Evolutionary conservation across 2,113 vertebrate genomes (phyloP).

Genomic region (Melanerpes formicivorus): DNA sequence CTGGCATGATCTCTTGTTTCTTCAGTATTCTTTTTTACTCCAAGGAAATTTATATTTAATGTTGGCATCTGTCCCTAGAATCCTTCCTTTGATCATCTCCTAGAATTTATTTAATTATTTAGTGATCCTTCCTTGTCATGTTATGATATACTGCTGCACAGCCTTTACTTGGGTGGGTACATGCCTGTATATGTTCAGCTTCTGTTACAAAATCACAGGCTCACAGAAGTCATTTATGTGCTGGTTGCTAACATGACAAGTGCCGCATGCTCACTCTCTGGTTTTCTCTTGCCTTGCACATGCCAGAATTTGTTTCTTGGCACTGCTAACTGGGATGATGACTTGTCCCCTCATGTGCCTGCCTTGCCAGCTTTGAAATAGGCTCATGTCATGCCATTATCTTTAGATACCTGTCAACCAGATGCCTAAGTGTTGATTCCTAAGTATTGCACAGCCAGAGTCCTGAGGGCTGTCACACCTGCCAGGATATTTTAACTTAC

Average conservation of each 20-base stretch:
- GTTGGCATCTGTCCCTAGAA: neutral
- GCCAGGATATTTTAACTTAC: neutral
- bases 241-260: neutral
- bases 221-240: neutral
- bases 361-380: neutral
- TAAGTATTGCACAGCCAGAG: neutral
- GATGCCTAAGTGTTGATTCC: neutral
- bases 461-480: neutral
- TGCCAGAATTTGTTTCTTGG: constrained; percentile 2
- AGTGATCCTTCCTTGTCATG: neutral
- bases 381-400: neutral
- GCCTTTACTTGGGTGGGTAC: neutral
- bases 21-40: neutral
- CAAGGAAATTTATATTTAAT: constrained; percentile 1
- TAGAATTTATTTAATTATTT: neutral
- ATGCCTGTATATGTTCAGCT: neutral
- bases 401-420: neutral
- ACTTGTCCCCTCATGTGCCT: neutral
- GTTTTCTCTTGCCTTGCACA: neutral
- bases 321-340: rapidly evolving
- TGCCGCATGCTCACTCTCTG: neutral
- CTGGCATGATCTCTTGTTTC: neutral
- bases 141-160: neutral
- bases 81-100: neutral
- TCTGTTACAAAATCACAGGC: neutral